Conservation (phyloP, 2,113 vertebrate genomes). For the Lasiurus cinereus region DNA sequence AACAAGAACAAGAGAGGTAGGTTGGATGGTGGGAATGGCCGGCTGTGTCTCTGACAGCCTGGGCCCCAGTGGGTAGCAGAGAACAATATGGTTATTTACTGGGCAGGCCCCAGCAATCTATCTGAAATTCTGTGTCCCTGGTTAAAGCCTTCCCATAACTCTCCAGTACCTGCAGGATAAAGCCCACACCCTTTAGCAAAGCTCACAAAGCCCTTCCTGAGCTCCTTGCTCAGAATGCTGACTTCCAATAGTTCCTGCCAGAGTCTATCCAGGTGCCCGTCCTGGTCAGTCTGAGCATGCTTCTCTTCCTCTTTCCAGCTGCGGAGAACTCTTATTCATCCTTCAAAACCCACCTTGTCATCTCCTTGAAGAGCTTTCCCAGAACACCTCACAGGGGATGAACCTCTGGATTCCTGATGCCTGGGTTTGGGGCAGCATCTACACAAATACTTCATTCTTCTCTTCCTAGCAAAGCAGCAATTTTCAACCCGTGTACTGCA, state of each 20-base stretch:
- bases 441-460: neutral
- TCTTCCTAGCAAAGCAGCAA: neutral
- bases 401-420: neutral
- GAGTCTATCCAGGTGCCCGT: too few relatives aligned
- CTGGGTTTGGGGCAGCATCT: neutral
- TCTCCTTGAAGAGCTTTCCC: neutral
- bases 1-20: neutral
- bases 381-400: neutral
- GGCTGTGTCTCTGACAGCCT: neutral
- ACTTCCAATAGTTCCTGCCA: neutral
- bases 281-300: neutral
- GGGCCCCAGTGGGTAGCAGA: neutral
- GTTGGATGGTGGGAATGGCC: neutral
- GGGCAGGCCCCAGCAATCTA: too few relatives aligned
- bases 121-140: neutral
- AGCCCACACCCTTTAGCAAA: neutral
- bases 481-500: neutral
- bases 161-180: neutral
- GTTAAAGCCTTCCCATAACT: neutral
- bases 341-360: neutral
- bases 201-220: neutral
- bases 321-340: neutral
- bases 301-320: neutral
- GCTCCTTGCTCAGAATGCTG: neutral
- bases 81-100: too few relatives aligned